Conservation (phyloP, 2,797 vertebrate species). For the Malacoraja senta region DNA sequence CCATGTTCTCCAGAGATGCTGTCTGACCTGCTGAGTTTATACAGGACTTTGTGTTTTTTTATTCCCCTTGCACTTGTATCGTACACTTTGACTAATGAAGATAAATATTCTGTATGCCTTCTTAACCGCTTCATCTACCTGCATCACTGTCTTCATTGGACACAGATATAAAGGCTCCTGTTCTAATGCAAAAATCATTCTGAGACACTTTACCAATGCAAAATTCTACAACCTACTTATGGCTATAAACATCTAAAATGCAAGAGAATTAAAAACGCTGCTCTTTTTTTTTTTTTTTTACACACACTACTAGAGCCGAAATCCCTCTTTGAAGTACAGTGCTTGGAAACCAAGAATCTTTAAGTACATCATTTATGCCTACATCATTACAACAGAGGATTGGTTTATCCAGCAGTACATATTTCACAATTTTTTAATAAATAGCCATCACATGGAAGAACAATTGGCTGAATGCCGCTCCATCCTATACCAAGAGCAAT, state of each 20-base stretch:
- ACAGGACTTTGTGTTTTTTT: no score
- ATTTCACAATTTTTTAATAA: neutral
- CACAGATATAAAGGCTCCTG: no score
- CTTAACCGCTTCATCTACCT: no score
- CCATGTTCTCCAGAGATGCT: no score
- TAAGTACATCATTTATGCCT: neutral
- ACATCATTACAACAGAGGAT: neutral
- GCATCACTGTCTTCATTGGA: no score
- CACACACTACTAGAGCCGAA: neutral
- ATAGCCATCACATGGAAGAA: neutral
- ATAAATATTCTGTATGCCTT: no score
- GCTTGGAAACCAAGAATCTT: neutral
- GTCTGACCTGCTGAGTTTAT: no score
- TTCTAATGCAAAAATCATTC: no score
- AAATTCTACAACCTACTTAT: neutral
- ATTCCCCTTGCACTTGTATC: no score
- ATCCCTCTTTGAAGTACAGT: neutral
- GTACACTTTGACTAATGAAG: no score
- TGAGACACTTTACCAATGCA: neutral
- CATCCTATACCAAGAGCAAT: neutral
- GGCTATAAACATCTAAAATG: neutral
- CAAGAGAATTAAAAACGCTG: neutral
- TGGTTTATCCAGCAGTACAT: neutral
- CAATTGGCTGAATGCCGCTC: neutral
- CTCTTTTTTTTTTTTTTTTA: neutral